phyloP scores from a whole-genome alignment of 2,797 vertebrate species.

The Semotilus atromaculatus region DNA sequence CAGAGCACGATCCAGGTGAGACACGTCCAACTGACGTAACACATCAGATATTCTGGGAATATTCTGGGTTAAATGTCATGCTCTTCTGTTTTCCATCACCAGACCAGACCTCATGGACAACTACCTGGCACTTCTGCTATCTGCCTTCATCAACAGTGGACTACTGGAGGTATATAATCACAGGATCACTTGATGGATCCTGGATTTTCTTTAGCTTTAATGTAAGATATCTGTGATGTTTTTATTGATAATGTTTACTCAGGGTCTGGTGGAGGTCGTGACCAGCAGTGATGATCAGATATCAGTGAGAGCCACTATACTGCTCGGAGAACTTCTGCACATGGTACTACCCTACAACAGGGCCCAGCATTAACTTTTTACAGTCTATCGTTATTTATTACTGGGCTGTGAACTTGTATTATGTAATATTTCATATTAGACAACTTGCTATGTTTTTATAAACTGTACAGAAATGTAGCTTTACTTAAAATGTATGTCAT shows the following conservation, averaged over 20 bases:
- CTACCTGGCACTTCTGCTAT: constrained; percentile 86
- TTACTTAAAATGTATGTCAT: no score
- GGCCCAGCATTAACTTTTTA: background rate
- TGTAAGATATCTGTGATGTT: background rate
- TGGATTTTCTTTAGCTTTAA: background rate
- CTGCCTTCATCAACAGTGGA: constrained; percentile 87
- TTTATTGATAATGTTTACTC: constrained; percentile 34
- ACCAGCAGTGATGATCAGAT: constrained; percentile 86
- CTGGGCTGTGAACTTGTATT: background rate
- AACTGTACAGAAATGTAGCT: background rate
- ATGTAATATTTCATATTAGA: background rate
- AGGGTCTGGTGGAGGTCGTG: constrained; percentile 89
- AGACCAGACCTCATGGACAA: constrained; percentile 89
- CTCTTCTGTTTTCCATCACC: background rate
- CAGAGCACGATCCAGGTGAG: constrained; percentile 84
- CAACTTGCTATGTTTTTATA: background rate
- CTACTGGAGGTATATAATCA: constrained; percentile 81
- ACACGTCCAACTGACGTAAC: background rate
- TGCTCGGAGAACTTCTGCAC: constrained; percentile 88
- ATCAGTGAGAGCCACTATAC: constrained; percentile 85
- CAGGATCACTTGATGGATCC: background rate
- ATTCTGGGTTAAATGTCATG: background rate
- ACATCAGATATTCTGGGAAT: background rate
- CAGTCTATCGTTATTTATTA: background rate
- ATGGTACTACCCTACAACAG: constrained; percentile 77